Evolutionary conservation across 2,888 invertebrate genomes (phyloP).

Genomic region (Oxycera nigricornis): DNA sequence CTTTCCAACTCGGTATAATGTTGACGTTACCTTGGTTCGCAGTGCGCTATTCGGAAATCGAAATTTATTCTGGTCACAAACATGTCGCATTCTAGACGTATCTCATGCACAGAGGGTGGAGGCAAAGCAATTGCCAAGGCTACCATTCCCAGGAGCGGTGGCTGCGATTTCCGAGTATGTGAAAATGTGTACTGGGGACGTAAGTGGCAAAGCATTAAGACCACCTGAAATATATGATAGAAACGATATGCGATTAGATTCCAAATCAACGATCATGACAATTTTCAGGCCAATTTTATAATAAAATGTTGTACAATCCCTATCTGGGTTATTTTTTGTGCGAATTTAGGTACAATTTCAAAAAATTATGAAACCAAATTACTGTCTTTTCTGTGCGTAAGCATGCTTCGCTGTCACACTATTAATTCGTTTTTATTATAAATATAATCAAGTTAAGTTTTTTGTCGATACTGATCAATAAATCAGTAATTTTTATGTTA

Average conservation of each 20-base stretch:
- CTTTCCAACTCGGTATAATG: neutral
- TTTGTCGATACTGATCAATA: constrained; percentile 65
- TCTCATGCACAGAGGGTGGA: constrained; percentile 96
- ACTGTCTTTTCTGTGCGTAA: too few relatives aligned
- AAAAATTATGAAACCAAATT: too few relatives aligned
- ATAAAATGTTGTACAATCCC: too few relatives aligned
- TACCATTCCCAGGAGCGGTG: constrained; percentile 90
- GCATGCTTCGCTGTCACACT: too few relatives aligned
- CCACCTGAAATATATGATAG: constrained; percentile 86
- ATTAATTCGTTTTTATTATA: neutral
- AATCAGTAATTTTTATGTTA: constrained; percentile 56
- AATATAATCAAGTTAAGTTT: too few relatives aligned
- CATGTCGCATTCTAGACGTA: constrained; percentile 92
- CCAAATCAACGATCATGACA: too few relatives aligned
- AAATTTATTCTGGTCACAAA: constrained; percentile 96
- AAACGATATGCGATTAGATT: too few relatives aligned
- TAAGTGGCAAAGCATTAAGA: constrained; percentile 87
- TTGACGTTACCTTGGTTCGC: constrained; percentile 87
- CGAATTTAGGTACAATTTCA: too few relatives aligned
- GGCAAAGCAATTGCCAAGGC: constrained; percentile 95
- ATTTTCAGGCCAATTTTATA: too few relatives aligned
- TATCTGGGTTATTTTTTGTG: too few relatives aligned
- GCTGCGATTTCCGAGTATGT: constrained; percentile 85
- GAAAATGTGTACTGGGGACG: constrained; percentile 94
- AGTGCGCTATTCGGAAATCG: constrained; percentile 95